Conservation (phyloP, 2,888 invertebrate genomes). For the Hypolimnas misippus region DNA sequence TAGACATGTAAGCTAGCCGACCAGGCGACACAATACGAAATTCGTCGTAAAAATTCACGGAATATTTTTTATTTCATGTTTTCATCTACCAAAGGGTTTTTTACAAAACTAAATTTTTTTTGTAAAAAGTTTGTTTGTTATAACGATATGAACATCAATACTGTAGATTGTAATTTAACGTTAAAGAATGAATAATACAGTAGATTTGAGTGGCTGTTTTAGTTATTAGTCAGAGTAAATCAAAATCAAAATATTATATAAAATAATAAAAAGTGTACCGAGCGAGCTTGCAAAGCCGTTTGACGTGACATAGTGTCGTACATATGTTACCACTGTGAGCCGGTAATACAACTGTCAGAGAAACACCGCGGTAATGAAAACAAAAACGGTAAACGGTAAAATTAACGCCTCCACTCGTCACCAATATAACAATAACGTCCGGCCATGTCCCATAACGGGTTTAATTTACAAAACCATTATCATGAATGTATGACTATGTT, state of each 20-base stretch:
- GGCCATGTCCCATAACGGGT: constrained; percentile 57
- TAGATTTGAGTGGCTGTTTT: background rate
- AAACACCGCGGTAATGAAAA: constrained; percentile 54
- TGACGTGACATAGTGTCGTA: constrained; percentile 15
- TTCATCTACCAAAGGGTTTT: constrained; percentile 7
- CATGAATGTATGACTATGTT: constrained; percentile 54
- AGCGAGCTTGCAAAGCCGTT: background rate
- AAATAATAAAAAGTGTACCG: background rate
- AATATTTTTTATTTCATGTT: constrained; percentile 10
- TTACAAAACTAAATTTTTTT: constrained; percentile 1
- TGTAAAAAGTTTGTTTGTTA: background rate
- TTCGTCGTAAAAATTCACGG: constrained; percentile 7
- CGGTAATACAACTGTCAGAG: constrained; percentile 43
- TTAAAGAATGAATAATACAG: background rate
- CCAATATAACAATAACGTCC: constrained; percentile 52
- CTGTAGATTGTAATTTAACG: background rate
- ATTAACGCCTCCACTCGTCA: constrained; percentile 51
- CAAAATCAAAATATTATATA: background rate
- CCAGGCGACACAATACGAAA: constrained; percentile 11
- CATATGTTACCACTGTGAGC: constrained; percentile 19
- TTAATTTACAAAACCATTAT: constrained; percentile 68
- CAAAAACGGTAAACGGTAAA: constrained; percentile 56
- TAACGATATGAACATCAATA: background rate
- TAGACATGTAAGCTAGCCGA: constrained; percentile 7
- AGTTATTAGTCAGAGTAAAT: background rate